Conservation (phyloP, 64 coral and sea anemone species). For the Montipora foliosa region DNA sequence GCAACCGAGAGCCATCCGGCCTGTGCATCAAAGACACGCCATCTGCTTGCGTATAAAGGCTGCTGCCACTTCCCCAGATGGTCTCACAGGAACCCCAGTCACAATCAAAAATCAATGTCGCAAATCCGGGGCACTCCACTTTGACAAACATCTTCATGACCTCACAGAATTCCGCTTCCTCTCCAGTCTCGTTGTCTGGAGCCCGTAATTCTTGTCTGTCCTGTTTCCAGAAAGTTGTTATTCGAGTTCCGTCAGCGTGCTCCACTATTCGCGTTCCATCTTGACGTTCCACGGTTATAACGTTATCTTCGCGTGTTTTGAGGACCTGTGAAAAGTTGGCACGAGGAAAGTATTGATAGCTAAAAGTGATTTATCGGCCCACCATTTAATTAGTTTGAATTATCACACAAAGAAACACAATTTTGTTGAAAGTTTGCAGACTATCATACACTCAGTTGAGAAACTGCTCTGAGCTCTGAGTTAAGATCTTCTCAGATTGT, state of each 20-base stretch:
- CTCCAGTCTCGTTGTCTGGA: conserved; percentile 92
- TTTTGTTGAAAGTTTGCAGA: too few relatives aligned
- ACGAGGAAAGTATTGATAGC: too few relatives aligned
- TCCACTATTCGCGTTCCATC: conserved; percentile 87
- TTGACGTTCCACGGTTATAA: conserved; percentile 78
- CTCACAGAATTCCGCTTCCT: conserved; percentile 66
- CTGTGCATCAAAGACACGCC: conserved; percentile 77
- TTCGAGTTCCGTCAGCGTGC: conserved; percentile 94
- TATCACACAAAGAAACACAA: too few relatives aligned
- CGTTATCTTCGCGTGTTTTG: conserved; percentile 93
- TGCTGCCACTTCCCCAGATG: conserved; percentile 84
- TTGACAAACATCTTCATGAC: conserved; percentile 77
- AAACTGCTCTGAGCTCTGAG: too few relatives aligned
- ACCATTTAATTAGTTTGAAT: too few relatives aligned
- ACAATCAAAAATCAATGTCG: conserved; percentile 80
- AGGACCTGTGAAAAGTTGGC: conserved; percentile 51
- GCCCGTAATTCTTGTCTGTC: conserved; percentile 56
- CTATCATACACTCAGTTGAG: too few relatives aligned
- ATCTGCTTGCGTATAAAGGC: conserved; percentile 77
- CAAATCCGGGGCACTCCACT: conserved; percentile 89
- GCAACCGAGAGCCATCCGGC: conserved; percentile 73
- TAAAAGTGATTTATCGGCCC: too few relatives aligned
- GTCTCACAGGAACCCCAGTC: conserved; percentile 80
- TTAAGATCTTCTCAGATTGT: too few relatives aligned
- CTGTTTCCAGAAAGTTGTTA: conserved; percentile 87